Base-by-base conservation (phyloP, 2,888 invertebrate genomes). In the Nemotelus nigrinus region DNA sequence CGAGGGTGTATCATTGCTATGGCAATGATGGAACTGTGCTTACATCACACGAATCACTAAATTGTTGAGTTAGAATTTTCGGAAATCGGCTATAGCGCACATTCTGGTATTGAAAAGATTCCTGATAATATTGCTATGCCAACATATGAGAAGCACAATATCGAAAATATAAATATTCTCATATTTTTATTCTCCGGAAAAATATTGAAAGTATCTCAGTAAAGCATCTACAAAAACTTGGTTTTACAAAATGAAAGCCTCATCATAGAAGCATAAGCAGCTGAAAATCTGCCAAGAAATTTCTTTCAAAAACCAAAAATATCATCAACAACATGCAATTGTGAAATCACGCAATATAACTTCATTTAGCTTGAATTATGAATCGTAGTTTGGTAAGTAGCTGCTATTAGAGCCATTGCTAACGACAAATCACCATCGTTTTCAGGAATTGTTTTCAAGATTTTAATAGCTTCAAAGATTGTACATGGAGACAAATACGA, bases 1-100 rank as follows among this genome's bases (percentile, higher is more conserved):
- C 53, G 70, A 43, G 55, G 70, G 70, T 53, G 70, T 53, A 2
- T 70, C 55, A 55, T 55, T 53, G 55, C 55, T 70, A 70, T 25
- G 25, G 25, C 25, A 25, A 25, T 25, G 25, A 25, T 25, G 25
- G 25, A 25, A 25, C 25, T 25, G 25, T 25, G 25, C 25, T 25
- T 25, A 25, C 25, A 25, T 25, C 25, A 25, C 25, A 25, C 25
- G 25, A 25, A 25, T 25, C 25, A 25, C 25, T 25, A 1, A 1
- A 25, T 25, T 25, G 25, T 25, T 25, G 25, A 25, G 25, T 25
- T 25, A 25, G 25, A 25, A 25, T 25, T 25, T 25, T 25, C 25
- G 25, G 25, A 25, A 25, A 25, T 25, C 25, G 25, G 25, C 1
- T 25, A 25, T 25, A 25, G 25, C 25, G 25, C 25, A 1, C 25